phyloP scores from a whole-genome alignment of 2,888 invertebrate species.

The Tetheella fluctuosa region DNA sequence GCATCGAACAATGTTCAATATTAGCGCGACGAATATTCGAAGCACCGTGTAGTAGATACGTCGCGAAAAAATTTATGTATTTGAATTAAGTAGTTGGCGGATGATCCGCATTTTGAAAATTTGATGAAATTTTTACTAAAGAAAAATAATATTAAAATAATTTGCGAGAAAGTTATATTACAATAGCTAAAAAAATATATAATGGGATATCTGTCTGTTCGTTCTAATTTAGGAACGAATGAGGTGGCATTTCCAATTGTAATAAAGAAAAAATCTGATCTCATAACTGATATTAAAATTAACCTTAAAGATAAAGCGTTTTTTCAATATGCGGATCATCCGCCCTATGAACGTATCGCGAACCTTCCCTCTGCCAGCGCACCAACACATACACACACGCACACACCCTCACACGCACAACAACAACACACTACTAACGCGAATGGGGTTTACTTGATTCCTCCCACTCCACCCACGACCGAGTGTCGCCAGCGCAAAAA shows the following conservation, averaged over 20 bases:
- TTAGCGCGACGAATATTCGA: not conserved
- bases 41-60: constrained; percentile 1
- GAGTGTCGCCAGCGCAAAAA: constrained; percentile 25
- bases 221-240: no score
- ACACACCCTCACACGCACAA: constrained; percentile 30
- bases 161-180: no score
- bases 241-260: no score
- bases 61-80: not conserved
- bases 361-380: constrained; percentile 21
- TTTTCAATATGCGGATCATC: constrained; percentile 2
- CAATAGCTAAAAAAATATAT: no score
- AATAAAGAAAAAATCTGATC: no score
- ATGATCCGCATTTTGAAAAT: not conserved
- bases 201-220: not conserved
- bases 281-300: no score
- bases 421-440: constrained; percentile 52
- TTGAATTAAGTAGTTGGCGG: not conserved
- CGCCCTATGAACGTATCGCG: not conserved
- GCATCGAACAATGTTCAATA: not conserved
- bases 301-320: no score
- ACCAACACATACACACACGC: constrained; percentile 27
- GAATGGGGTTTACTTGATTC: constrained; percentile 67
- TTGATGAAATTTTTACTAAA: not conserved
- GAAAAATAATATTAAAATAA: no score
- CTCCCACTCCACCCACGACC: constrained; percentile 26